Evolutionary conservation across 1,140 invertebrate genomes (phyloP).

Genomic region (Aphelenchoides avenae): DNA sequence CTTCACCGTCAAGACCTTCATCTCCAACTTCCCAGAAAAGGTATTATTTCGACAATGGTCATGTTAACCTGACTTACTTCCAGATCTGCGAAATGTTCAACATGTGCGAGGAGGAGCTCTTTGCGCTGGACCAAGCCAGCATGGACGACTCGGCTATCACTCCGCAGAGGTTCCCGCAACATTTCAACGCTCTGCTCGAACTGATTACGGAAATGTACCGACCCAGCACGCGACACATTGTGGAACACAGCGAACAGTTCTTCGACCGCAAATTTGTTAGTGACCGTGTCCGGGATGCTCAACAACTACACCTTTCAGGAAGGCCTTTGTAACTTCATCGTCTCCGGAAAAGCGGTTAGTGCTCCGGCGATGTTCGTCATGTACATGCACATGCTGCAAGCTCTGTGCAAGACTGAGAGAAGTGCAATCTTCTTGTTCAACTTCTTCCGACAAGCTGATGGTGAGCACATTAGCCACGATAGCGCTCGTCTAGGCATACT

Average conservation of each 20-base stretch:
- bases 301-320: too few species aligned
- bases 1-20: background rate
- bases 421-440: background rate
- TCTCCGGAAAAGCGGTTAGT: background rate
- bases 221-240: too few species aligned
- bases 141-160: too few species aligned
- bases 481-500: slow-evolving; percentile 2
- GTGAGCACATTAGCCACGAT: background rate
- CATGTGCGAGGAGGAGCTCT: background rate
- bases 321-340: too few species aligned
- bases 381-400: background rate
- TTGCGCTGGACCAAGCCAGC: too few species aligned
- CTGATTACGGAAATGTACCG: too few species aligned
- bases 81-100: background rate
- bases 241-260: too few species aligned
- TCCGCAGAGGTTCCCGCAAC: too few species aligned
- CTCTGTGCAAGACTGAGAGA: background rate
- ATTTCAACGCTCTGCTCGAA: too few species aligned
- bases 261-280: too few species aligned
- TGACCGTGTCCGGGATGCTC: too few species aligned
- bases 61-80: background rate
- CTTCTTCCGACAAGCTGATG: background rate
- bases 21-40: background rate
- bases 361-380: background rate
- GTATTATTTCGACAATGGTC: background rate